phyloP scores from a whole-genome alignment of 2,113 vertebrate species.

The Ictalurus punctatus region DNA sequence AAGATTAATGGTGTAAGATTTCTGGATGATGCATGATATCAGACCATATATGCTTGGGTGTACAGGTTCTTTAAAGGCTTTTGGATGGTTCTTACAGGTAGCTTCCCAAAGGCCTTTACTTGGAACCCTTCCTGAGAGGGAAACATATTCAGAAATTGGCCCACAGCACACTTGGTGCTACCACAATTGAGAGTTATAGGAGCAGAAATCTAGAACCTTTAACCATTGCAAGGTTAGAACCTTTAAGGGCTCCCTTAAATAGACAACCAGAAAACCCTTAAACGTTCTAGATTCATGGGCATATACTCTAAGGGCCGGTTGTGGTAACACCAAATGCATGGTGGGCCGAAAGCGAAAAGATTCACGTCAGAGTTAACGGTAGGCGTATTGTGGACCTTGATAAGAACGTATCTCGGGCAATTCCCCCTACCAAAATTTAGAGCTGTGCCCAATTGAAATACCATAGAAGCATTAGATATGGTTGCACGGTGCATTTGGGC shows the following conservation, averaged over 20 bases:
- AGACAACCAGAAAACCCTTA: neutral
- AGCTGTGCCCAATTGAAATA: neutral
- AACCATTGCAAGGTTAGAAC: neutral
- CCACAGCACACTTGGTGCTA: neutral
- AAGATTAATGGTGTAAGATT: neutral
- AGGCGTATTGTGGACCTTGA: neutral
- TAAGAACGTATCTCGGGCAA: neutral
- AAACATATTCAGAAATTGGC: neutral
- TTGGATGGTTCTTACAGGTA: neutral
- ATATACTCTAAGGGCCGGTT: neutral
- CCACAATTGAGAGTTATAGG: neutral
- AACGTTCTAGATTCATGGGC: neutral
- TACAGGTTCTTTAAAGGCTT: neutral
- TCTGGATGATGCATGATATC: neutral
- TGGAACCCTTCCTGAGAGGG: neutral
- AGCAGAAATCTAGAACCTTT: neutral
- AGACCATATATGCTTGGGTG: neutral
- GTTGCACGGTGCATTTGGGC: neutral
- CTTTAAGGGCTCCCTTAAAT: neutral
- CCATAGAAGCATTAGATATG: neutral
- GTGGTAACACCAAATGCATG: neutral
- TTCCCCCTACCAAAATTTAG: neutral
- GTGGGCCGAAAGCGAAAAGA: neutral
- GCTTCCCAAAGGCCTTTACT: neutral
- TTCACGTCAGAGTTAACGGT: neutral